phyloP scores from a whole-genome alignment of 92 coral and sea anemone species.

The Porites lobata region DNA sequence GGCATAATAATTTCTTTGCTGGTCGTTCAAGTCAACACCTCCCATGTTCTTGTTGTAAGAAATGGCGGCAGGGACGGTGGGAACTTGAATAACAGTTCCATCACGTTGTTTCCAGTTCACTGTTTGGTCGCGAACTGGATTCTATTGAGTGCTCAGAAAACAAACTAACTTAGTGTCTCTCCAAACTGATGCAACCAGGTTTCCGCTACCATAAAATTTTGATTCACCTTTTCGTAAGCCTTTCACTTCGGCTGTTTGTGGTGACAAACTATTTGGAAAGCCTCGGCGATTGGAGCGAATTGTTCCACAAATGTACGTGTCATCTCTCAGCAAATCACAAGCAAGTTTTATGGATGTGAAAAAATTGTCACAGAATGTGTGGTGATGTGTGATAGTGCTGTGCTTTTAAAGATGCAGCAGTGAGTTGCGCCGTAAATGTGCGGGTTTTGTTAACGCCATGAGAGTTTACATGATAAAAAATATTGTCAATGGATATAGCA shows the following conservation, averaged over 20 bases:
- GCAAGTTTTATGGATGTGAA: constrained; percentile 54
- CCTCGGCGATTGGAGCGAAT: constrained; percentile 49
- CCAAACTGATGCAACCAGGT: constrained; percentile 57
- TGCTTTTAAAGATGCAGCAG: too few relatives aligned
- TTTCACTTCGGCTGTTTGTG: constrained; percentile 22
- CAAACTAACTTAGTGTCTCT: constrained; percentile 63
- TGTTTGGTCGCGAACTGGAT: constrained; percentile 3
- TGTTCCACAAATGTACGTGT: constrained; percentile 66
- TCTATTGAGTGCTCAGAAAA: constrained; percentile 50
- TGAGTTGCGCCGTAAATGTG: too few relatives aligned
- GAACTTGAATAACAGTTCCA: constrained; percentile 28
- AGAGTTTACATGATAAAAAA: too few relatives aligned
- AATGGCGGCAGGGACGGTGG: constrained; percentile 27
- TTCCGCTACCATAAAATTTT: constrained; percentile 25
- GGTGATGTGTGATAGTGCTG: background rate
- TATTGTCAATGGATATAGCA: too few relatives aligned
- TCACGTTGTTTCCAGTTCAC: constrained; percentile 50
- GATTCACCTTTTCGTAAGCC: constrained; percentile 45
- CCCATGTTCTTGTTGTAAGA: constrained; percentile 71
- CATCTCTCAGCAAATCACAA: constrained; percentile 38
- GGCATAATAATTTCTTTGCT: constrained; percentile 23
- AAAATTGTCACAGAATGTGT: constrained; percentile 58
- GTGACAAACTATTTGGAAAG: constrained; percentile 42
- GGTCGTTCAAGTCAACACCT: constrained; percentile 48
- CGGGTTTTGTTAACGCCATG: too few relatives aligned